These are phyloP conservation scores for Paragorgia papillata DNA, from an alignment of 92 coral and sea anemone species.

Conservation along the genomic window DNA sequence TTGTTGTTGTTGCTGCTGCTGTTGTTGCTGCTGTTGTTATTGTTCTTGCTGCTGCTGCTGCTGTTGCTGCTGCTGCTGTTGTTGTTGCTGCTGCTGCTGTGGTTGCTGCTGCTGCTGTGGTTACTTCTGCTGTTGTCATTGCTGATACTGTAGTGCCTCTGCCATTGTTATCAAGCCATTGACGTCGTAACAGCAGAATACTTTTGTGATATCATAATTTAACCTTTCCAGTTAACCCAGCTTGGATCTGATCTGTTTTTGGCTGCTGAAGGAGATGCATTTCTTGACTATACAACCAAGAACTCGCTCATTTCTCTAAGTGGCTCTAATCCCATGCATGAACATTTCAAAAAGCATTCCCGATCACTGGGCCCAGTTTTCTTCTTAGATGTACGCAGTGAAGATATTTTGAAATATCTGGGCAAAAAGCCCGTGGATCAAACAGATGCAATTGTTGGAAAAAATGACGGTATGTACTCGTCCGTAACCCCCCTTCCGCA, in stretches of 20 bases:
- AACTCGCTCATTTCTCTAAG: constrained; percentile 65
- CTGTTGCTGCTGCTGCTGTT: too few relatives aligned
- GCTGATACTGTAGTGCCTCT: too few relatives aligned
- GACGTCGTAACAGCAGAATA: too few relatives aligned
- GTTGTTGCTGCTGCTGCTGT: constrained; percentile 51
- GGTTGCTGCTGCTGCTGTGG: constrained; percentile 64
- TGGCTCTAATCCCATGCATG: constrained; percentile 93
- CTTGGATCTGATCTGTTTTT: constrained; percentile 84
- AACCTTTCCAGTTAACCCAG: constrained; percentile 61
- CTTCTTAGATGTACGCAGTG: constrained; percentile 76
- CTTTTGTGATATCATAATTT: background rate
- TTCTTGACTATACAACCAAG: constrained; percentile 57
- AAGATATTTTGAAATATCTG: constrained; percentile 73
- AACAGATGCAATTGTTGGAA: constrained; percentile 72
- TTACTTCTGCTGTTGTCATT: constrained; percentile 44
- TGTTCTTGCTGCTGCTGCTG: too few relatives aligned
- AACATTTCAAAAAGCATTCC: constrained; percentile 67
- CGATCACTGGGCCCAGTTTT: constrained; percentile 72
- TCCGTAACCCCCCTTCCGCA: too few relatives aligned
- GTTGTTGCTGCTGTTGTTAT: too few relatives aligned
- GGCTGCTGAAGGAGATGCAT: constrained; percentile 77
- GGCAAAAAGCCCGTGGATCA: constrained; percentile 76
- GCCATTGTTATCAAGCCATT: too few relatives aligned
- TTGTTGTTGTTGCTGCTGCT: too few relatives aligned
- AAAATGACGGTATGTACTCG: constrained; percentile 74